Percentiles rank a stretch among this genome's conserved stretches.
Evolutionary conservation across 2,888 invertebrate species (phyloP).

Genomic region (Synanthedon tipuliformis): DNA sequence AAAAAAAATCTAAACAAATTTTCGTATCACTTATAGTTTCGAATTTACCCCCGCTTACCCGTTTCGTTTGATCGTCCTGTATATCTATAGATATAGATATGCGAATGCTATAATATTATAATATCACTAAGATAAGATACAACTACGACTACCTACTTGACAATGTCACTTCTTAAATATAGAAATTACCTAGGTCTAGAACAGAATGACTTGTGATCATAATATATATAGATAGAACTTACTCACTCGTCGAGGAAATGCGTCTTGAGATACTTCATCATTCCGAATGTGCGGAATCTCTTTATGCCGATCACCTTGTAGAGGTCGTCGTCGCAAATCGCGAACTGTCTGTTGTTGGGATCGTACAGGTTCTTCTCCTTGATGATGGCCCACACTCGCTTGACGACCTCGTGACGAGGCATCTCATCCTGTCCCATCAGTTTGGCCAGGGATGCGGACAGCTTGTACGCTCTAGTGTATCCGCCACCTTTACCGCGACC

Average conservation of each 20-base stretch:
- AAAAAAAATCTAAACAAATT: no score
- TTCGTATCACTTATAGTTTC: no score
- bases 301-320: conserved; percentile 91
- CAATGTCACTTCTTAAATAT: background rate
- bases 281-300: conserved; percentile 94
- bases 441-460: conserved; percentile 87
- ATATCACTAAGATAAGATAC: no score
- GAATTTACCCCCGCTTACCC: no score
- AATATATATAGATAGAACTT: background rate
- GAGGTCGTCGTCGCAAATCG: conserved; percentile 92
- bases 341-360: conserved; percentile 94
- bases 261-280: conserved; percentile 95
- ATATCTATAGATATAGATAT: no score
- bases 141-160: background rate
- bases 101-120: no score
- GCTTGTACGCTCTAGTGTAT: conserved; percentile 85
- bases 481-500: conserved; percentile 76
- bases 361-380: conserved; percentile 91
- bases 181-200: background rate
- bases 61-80: no score
- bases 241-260: conserved; percentile 79
- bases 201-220: background rate
- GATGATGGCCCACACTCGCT: conserved; percentile 90
- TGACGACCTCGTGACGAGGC: conserved; percentile 90
- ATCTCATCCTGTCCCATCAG: conserved; percentile 86